Percentiles rank a stretch among this genome's conserved stretches.
Conservation (phyloP, 1,140 invertebrate species). For the Drosophila arizonae region DNA sequence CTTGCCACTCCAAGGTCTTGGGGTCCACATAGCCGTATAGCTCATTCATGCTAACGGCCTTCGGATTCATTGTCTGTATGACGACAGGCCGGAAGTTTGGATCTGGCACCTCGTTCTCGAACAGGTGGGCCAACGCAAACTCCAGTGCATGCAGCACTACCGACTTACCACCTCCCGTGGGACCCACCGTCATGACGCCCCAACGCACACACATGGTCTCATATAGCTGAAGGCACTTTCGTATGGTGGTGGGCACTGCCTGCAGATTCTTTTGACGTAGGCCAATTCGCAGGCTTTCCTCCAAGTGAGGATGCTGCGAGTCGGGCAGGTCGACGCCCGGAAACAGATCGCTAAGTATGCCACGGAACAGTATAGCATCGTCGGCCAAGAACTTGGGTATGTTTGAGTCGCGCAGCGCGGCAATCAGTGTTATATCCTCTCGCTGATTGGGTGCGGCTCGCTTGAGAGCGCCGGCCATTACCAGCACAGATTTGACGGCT, state of each 20-base stretch:
- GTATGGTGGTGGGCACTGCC: slow-evolving; percentile 86
- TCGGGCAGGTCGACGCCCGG: slow-evolving; percentile 91
- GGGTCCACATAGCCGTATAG: slow-evolving; percentile 94
- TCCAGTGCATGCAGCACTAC: slow-evolving; percentile 87
- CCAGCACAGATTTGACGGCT: slow-evolving; percentile 87
- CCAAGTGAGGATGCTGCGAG: slow-evolving; percentile 90
- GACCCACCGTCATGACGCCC: slow-evolving; percentile 96
- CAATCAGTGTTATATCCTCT: slow-evolving; percentile 90
- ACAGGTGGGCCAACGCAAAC: slow-evolving; percentile 86
- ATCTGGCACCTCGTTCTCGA: slow-evolving; percentile 84
- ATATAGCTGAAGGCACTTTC: slow-evolving; percentile 93
- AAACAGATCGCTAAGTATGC: slow-evolving; percentile 95
- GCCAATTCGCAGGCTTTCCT: slow-evolving; percentile 84
- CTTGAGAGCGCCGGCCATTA: slow-evolving; percentile 95
- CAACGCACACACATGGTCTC: slow-evolving; percentile 96
- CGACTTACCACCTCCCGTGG: slow-evolving; percentile 92
- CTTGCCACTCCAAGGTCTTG: slow-evolving; percentile 94
- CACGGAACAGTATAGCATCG: slow-evolving; percentile 92
- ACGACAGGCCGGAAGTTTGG: slow-evolving; percentile 86
- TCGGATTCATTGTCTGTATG: slow-evolving; percentile 92
- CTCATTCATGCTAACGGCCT: slow-evolving; percentile 94
- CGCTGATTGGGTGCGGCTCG: slow-evolving; percentile 91
- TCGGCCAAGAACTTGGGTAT: slow-evolving; percentile 95
- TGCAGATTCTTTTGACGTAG: slow-evolving; percentile 85
- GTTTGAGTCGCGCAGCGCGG: slow-evolving; percentile 95